These are phyloP conservation scores for Ptychoptera albimana DNA, from an alignment of 2,888 invertebrate species.

Conservation along the genomic window DNA sequence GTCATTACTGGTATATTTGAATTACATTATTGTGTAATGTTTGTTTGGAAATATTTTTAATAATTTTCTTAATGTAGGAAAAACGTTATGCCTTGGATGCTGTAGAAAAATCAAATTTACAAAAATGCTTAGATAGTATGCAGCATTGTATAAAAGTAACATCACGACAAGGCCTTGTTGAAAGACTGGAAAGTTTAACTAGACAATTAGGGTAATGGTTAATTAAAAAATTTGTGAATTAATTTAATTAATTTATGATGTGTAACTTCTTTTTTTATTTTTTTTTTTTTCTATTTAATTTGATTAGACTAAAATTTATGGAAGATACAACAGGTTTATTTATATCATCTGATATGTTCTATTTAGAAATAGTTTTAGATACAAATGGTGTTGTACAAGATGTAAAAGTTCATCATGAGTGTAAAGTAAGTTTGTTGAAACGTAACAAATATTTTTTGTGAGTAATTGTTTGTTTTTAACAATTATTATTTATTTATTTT, in stretches of 20 bases:
- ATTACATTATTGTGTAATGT: conserved; percentile 15
- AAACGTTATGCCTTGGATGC: conserved; percentile 78
- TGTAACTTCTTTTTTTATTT: background rate
- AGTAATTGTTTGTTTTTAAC: background rate
- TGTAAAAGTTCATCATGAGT: conserved; percentile 83
- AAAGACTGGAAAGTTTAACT: conserved; percentile 78
- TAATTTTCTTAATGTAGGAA: conserved; percentile 39
- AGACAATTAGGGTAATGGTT: conserved; percentile 62
- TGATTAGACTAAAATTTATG: conserved; percentile 53
- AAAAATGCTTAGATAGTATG: conserved; percentile 79
- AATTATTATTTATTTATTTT: conserved; percentile 10
- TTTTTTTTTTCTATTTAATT: conserved; percentile 1
- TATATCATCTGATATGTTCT: conserved; percentile 94
- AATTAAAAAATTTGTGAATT: background rate
- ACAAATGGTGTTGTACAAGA: conserved; percentile 71
- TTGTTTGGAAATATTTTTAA: conserved; percentile 11
- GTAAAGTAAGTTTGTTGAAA: conserved; percentile 45
- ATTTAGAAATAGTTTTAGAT: conserved; percentile 79
- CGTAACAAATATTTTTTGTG: background rate
- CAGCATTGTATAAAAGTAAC: conserved; percentile 90
- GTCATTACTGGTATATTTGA: conserved; percentile 53
- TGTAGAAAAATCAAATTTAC: conserved; percentile 68
- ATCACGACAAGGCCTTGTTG: conserved; percentile 79
- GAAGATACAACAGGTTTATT: conserved; percentile 70
- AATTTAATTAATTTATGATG: too few relatives aligned